Conservation (phyloP, 2,888 invertebrate genomes). For the Pachycephus smyrnensis region DNA sequence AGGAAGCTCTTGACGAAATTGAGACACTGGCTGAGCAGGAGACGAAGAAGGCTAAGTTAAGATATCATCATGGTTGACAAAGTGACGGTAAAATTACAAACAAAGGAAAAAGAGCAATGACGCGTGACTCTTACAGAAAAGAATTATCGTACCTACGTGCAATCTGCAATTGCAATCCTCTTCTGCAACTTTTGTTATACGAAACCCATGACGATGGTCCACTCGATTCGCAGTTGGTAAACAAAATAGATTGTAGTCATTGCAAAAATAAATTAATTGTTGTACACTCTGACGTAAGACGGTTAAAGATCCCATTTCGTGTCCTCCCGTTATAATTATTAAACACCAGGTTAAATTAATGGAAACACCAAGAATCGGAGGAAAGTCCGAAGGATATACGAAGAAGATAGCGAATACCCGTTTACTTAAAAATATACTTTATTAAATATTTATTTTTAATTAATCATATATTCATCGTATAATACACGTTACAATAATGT, state of each 20-base stretch:
- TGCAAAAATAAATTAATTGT: neutral
- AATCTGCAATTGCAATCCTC: neutral
- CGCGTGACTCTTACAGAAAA: no score
- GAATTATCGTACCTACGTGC: neutral
- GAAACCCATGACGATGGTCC: no score
- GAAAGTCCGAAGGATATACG: neutral
- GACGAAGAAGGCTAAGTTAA: slow-evolving; percentile 37
- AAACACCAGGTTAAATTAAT: fast-evolving
- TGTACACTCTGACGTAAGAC: neutral
- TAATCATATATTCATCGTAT: slow-evolving; percentile 34
- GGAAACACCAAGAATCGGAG: neutral
- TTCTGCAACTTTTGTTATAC: neutral
- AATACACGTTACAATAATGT: slow-evolving; percentile 32
- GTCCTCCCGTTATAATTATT: neutral
- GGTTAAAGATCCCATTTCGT: neutral
- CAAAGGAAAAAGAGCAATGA: neutral
- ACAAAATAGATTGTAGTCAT: neutral
- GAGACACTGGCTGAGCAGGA: slow-evolving; percentile 42
- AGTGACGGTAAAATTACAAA: neutral
- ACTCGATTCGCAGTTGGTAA: neutral
- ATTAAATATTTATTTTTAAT: slow-evolving; percentile 29
- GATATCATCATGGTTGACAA: slow-evolving; percentile 34
- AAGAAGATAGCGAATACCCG: neutral
- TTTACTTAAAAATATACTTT: slow-evolving; percentile 45
- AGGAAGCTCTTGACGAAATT: slow-evolving; percentile 49